phyloP scores from a whole-genome alignment of 2,113 vertebrate genomes.

The Prionailurus viverrinus region DNA sequence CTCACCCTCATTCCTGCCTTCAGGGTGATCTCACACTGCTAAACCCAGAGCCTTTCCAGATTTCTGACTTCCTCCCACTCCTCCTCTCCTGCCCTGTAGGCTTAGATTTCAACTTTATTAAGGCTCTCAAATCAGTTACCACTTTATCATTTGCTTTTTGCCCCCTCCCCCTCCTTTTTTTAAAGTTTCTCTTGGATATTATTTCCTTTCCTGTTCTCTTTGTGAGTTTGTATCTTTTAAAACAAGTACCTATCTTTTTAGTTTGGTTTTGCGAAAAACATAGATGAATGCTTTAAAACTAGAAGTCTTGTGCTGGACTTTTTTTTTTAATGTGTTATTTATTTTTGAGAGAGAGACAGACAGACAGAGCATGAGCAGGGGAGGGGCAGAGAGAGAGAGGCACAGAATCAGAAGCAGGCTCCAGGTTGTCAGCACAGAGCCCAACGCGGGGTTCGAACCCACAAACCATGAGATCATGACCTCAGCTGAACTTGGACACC shows the following conservation, averaged over 20 bases:
- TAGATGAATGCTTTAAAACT: constrained; percentile 21
- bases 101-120: not conserved
- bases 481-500: too few species aligned
- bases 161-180: not conserved
- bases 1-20: not conserved
- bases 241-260: constrained; percentile 8
- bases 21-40: not conserved
- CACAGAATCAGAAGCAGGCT: too few species aligned
- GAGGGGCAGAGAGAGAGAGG: too few species aligned
- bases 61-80: not conserved
- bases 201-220: constrained; percentile 25
- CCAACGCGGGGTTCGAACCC: too few species aligned
- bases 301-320: not conserved
- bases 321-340: not conserved
- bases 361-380: too few species aligned
- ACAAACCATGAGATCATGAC: too few species aligned
- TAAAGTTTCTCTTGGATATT: constrained; percentile 39
- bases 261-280: constrained; percentile 28
- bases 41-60: not conserved
- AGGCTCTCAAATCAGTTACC: not conserved
- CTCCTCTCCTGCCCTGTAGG: not conserved
- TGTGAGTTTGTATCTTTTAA: constrained; percentile 44
- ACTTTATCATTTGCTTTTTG: constrained; percentile 47
- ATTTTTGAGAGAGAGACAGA: too few species aligned
- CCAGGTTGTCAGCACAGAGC: too few species aligned